A percentile compares a stretch with the other conserved stretches of the same genome.
phyloP scores from a whole-genome alignment of 2,797 vertebrate species.

The Lepidocolaptes lacrymiger region DNA sequence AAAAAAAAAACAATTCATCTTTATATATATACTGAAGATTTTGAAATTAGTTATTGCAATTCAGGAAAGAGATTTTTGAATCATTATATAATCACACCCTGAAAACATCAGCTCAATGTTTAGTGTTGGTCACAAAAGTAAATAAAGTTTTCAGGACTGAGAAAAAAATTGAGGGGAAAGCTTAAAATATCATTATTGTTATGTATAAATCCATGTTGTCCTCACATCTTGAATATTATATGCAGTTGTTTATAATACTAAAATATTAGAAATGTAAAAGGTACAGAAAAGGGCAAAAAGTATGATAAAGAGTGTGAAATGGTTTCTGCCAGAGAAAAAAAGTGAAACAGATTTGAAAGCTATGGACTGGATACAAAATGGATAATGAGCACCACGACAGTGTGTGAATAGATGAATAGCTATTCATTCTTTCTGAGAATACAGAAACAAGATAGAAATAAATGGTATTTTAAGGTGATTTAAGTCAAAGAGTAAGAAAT shows the following conservation, averaged over 20 bases:
- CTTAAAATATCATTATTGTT: neutral
- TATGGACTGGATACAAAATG: constrained; percentile 24
- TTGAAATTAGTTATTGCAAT: constrained; percentile 33
- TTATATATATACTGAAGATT: neutral
- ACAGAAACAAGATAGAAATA: neutral
- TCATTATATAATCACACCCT: neutral
- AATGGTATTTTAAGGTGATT: constrained; percentile 7
- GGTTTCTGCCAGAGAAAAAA: neutral
- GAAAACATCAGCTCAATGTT: neutral
- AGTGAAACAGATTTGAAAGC: neutral
- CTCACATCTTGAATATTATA: neutral
- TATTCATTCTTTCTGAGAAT: neutral
- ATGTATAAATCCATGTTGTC: neutral
- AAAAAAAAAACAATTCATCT: neutral
- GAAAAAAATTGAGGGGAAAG: constrained; percentile 13
- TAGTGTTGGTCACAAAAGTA: constrained; percentile 23
- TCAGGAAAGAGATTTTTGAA: constrained; percentile 17
- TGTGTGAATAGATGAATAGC: neutral
- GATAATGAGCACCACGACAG: neutral
- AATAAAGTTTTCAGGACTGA: neutral
- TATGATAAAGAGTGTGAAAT: constrained; percentile 34
- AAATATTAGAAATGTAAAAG: constrained; percentile 41
- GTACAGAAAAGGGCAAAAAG: constrained; percentile 36
- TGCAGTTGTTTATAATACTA: constrained; percentile 32
- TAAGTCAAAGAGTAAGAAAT: neutral